A percentile compares a stretch with the other conserved stretches of the same genome.
Conservation (phyloP, 2,888 invertebrate species). For the Chesias legatella region DNA sequence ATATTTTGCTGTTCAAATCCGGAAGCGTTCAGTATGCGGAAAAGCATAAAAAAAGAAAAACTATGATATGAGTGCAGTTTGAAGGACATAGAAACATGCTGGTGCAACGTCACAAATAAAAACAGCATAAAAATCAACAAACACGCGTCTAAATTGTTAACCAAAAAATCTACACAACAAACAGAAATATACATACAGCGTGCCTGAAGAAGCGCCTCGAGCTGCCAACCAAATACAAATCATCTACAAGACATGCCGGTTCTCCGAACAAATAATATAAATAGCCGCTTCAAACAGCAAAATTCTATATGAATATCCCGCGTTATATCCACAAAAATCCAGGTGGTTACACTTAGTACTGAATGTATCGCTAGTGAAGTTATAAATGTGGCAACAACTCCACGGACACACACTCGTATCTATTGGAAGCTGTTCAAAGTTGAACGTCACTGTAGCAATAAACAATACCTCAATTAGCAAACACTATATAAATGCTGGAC, state of each 20-base stretch:
- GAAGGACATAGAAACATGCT: constrained; percentile 73
- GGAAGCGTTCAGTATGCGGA: constrained; percentile 55
- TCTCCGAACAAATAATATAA: constrained; percentile 32
- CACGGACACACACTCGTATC: constrained; percentile 10
- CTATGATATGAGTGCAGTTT: constrained; percentile 73
- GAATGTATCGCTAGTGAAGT: constrained; percentile 26
- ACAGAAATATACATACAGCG: constrained; percentile 18
- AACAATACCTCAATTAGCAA: constrained; percentile 8
- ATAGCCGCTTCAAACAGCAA: constrained; percentile 62
- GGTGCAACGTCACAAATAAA: constrained; percentile 38
- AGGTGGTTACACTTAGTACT: constrained; percentile 53
- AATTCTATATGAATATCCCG: constrained; percentile 35
- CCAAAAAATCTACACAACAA: constrained; percentile 20
- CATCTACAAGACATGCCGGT: constrained; percentile 35
- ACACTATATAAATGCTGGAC: constrained; percentile 35
- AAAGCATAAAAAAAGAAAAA: constrained; percentile 55
- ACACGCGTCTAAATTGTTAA: constrained; percentile 25
- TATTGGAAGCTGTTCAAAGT: constrained; percentile 14
- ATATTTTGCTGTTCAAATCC: constrained; percentile 58
- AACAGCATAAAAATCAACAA: constrained; percentile 29
- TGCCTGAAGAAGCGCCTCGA: constrained; percentile 25
- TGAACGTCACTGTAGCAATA: constrained; percentile 20
- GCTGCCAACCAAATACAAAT: constrained; percentile 32
- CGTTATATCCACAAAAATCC: constrained; percentile 60
- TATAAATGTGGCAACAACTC: constrained; percentile 14